phyloP scores from a whole-genome alignment of 2,888 invertebrate species.

The Julus scandinavius region DNA sequence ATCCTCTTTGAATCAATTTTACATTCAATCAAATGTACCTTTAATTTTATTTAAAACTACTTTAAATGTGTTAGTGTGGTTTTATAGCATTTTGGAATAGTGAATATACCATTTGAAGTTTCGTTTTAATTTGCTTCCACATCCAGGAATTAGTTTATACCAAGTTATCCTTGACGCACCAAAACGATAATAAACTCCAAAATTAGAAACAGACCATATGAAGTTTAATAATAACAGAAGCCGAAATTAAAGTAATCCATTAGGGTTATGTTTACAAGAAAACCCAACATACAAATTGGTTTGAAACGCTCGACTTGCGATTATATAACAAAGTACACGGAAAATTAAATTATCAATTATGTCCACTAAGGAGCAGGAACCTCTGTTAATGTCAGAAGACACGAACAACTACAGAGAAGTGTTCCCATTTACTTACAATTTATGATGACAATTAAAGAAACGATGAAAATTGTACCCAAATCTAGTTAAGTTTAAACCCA shows the following conservation, averaged over 20 bases:
- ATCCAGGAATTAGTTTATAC: no score
- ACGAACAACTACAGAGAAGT: background rate
- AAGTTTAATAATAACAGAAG: background rate
- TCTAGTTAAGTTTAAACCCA: background rate
- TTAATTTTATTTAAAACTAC: no score
- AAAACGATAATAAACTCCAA: background rate
- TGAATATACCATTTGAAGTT: no score
- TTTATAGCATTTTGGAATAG: no score
- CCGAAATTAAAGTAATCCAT: background rate
- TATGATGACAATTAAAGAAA: background rate
- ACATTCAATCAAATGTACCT: background rate
- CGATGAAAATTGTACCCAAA: background rate
- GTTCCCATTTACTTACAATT: background rate
- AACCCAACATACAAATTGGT: background rate
- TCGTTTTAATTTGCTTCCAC: no score
- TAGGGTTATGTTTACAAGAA: background rate
- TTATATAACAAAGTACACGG: background rate
- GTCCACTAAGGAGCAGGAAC: background rate
- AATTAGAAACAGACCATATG: background rate
- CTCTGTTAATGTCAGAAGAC: background rate
- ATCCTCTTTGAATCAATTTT: constrained; percentile 1
- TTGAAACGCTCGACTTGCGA: background rate
- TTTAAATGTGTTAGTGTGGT: no score
- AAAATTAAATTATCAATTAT: constrained; percentile 8
- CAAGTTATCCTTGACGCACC: background rate